Evolutionary conservation across 1,140 invertebrate genomes (phyloP), one percentile per base, ranked within the genome.

Genomic region (Drosophila trapezifrons): DNA sequence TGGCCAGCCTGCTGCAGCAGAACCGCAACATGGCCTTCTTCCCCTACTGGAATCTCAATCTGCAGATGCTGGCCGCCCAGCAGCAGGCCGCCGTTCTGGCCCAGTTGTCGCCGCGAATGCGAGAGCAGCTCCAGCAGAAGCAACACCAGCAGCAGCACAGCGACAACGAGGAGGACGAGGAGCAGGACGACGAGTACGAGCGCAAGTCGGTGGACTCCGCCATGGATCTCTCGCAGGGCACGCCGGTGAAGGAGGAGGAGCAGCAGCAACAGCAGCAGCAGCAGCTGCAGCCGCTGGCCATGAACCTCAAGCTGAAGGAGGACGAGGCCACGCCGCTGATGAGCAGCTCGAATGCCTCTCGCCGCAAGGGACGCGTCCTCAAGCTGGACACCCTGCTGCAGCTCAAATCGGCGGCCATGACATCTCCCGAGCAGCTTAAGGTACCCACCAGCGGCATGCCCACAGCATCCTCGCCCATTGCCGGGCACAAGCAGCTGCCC

Each of bases 1-100:
- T 92, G 40, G 90, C 90, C 37, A 83, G 84, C 7, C 65, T 92
- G 46, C 55, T 92, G 60, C 91, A 92, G 54, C 87, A 92, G 67
- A 90, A 91, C 52, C 80, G 67, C 69, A 91, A 91, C 69, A 91
- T 91, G 86, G 80, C 91, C 59, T 91, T 92, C 66, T 91, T 92
- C 51, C 91, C 91, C 40, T 92, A 92, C 60, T 92, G 90, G 90
- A 92, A 92, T 57, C 79, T 92, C 45, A 92, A 92, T 69, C 62
- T 92, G 9, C 91, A 92, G 78, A 92, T 92, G 91, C 69, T 92
- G 25, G 91, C 91, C n/a, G 91, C 91, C 13, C 91, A 92, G 74
- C 91, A 92, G 45, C 91, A 92, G 64, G 85, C 89, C 12, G 87
- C 83, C 2, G 91, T 91, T 0, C 45, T 92, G 22, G 91, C 91